These are phyloP conservation scores for Melanotus villosus DNA, from an alignment of 2,888 invertebrate species.

Conservation along the genomic window DNA sequence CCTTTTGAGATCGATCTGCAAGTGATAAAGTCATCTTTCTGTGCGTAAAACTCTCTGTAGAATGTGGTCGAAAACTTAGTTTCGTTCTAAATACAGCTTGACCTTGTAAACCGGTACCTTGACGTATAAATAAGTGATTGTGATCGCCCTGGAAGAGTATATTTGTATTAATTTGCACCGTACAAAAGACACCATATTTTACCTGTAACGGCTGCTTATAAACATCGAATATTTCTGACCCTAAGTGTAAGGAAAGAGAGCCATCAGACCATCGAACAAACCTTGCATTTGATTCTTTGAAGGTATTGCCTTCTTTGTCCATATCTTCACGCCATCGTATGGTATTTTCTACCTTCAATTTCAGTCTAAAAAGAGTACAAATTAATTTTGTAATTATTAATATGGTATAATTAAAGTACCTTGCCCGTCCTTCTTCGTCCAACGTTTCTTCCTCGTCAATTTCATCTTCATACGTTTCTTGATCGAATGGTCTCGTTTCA, in stretches of 20 bases:
- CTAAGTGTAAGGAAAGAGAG: slow-evolving; percentile 95
- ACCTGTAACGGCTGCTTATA: slow-evolving; percentile 92
- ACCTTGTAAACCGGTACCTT: slow-evolving; percentile 97
- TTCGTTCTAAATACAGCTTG: slow-evolving; percentile 98
- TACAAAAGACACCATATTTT: no score
- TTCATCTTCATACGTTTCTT: slow-evolving; percentile 96
- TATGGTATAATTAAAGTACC: no score
- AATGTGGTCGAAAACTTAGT: slow-evolving; percentile 97
- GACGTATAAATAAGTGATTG: slow-evolving; percentile 97
- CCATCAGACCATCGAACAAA: slow-evolving; percentile 99
- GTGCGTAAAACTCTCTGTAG: slow-evolving; percentile 99
- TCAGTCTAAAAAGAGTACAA: slow-evolving; percentile 74
- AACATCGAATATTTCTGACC: slow-evolving; percentile 98
- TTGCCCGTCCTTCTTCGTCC: slow-evolving; percentile 96
- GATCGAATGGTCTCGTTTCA: slow-evolving; percentile 96
- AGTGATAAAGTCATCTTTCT: slow-evolving; percentile 98
- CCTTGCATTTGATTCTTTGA: slow-evolving; percentile 94
- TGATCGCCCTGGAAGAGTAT: slow-evolving; percentile 83
- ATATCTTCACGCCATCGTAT: slow-evolving; percentile 93
- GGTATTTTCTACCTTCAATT: slow-evolving; percentile 97
- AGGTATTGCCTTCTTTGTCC: slow-evolving; percentile 84
- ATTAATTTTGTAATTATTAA: no score
- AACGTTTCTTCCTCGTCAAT: slow-evolving; percentile 98
- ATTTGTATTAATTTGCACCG: no score
- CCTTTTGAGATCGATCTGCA: slow-evolving; percentile 95